Percentiles rank a stretch among this genome's conserved stretches.
These are phyloP conservation scores for Athetis lepigone DNA, from an alignment of 2,888 invertebrate species.

Conservation along the genomic window DNA sequence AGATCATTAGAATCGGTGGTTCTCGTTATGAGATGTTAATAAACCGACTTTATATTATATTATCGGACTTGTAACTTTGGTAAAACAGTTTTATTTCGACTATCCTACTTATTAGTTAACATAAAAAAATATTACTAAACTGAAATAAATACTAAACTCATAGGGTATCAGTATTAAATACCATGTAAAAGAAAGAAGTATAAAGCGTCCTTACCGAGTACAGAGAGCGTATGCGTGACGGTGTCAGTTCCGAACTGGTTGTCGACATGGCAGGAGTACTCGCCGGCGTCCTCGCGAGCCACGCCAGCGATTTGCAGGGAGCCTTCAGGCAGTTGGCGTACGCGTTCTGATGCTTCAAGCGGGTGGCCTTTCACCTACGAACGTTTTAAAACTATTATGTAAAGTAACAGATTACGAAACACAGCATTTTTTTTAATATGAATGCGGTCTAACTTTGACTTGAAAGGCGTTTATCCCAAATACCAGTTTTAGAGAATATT, in stretches of 20 bases:
- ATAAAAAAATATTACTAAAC: too few relatives aligned
- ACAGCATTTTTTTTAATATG: background rate
- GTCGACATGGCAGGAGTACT: slow-evolving; percentile 98
- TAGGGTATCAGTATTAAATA: background rate
- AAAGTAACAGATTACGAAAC: background rate
- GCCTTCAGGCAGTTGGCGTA: slow-evolving; percentile 96
- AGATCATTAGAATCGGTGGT: too few relatives aligned
- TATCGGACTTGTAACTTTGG: too few relatives aligned
- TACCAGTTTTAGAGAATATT: too few relatives aligned
- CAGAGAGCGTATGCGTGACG: slow-evolving; percentile 96
- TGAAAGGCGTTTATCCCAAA: too few relatives aligned
- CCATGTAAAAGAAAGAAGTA: background rate
- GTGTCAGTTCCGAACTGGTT: slow-evolving; percentile 98
- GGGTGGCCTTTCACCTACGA: slow-evolving; percentile 93
- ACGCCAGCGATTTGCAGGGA: slow-evolving; percentile 97
- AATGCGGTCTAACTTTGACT: too few relatives aligned
- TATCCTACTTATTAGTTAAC: too few relatives aligned
- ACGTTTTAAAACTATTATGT: background rate
- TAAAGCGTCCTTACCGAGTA: slow-evolving; percentile 91
- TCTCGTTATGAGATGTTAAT: too few relatives aligned
- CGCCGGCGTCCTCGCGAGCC: slow-evolving; percentile 97
- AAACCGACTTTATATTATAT: too few relatives aligned
- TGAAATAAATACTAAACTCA: too few relatives aligned
- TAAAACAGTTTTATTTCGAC: too few relatives aligned
- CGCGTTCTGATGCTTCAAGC: slow-evolving; percentile 95